Base-by-base conservation (phyloP, 2,113 vertebrate species). In the Hymenochirus boettgeri region DNA sequence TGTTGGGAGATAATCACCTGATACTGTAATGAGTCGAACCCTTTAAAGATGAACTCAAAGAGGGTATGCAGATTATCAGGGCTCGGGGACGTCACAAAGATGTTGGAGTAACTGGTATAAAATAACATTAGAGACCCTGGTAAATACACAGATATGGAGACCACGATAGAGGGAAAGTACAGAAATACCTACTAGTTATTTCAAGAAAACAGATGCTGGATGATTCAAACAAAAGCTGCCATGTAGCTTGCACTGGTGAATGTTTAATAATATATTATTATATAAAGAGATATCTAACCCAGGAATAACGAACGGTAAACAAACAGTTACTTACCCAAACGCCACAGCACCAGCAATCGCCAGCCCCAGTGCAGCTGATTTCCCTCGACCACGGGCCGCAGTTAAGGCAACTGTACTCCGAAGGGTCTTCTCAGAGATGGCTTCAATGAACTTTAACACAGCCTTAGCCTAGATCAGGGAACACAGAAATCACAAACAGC, bases 31-130 rank as follows among this genome's bases (percentile, higher is more conserved):
- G 89, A 83, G 76, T 99, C 96, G 69, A 99, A 99, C 50, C 96
- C 96, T 83, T 99, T 99, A 78, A 99, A 99, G 52, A 99, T 83
- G 76, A 99, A 99, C 70, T 99, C 96, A 80, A 99, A 99, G 57
- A 99, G 83, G 4, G 96, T 99, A 71, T 96, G 92, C 39, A 99
- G 89, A 76, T 99, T 99, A 80, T 99, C 96, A 0, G 96, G 96
- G 71, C 94, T 98, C 2, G 96, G 96, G 5, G 96, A 99, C 0
- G 96, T 99, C 31, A 99, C 92, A 70, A 99, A 99, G 71, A 98
- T 91, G 52, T 99, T 99, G 78, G 96, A 99, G 76, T 98, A 98
- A 35, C 95, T 98, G 73, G 18, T n/a, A n/a, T n/a, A n/a, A n/a
- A n/a, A n/a, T n/a, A n/a, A n/a, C n/a, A n/a, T n/a, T n/a, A n/a